A percentile compares a stretch with the other conserved stretches of the same genome.
phyloP scores from a whole-genome alignment of 2,797 vertebrate species.

The Cephalopachus bancanus region DNA sequence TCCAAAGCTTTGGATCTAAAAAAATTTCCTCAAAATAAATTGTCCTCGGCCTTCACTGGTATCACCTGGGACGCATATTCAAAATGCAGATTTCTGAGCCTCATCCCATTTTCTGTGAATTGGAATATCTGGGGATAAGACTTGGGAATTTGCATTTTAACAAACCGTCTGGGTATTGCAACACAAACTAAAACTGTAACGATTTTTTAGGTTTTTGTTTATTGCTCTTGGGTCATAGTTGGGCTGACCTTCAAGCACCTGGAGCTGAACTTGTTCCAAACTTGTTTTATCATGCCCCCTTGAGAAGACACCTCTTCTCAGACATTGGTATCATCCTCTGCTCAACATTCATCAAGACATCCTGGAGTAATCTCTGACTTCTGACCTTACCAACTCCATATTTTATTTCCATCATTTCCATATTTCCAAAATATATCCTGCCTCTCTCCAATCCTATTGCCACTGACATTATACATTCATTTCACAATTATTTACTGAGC shows the following conservation, averaged over 20 bases:
- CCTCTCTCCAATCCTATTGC: neutral
- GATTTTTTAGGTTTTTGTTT: neutral
- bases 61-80: neutral
- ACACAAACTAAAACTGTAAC: neutral
- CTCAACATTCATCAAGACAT: neutral
- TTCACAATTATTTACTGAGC: neutral
- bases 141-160: neutral
- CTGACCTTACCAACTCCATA: neutral
- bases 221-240: neutral
- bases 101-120: neutral
- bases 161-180: neutral
- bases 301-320: neutral
- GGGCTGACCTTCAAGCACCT: neutral
- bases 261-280: neutral
- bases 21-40: neutral
- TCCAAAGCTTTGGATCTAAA: neutral
- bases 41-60: neutral
- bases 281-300: neutral
- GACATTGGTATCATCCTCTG: neutral
- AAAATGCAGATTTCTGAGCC: neutral
- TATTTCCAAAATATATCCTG: neutral
- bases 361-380: neutral
- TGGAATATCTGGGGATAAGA: neutral
- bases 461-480: neutral
- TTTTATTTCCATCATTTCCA: neutral